Evolutionary conservation across 2,888 invertebrate species (phyloP), one percentile per base, ranked within the genome.

Genomic region (Tridacna gigas): DNA sequence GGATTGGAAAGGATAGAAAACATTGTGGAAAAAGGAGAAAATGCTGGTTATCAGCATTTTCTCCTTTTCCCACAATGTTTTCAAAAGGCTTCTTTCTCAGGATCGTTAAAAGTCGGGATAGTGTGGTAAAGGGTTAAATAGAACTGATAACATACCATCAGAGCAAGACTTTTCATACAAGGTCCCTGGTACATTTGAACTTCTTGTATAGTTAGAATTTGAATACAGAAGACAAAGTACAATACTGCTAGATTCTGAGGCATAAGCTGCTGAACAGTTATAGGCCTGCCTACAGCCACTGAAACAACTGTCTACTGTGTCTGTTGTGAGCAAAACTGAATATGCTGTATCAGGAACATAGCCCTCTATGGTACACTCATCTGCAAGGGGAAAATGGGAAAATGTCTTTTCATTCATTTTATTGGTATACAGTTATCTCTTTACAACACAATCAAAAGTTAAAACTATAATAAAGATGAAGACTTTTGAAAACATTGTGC

Each of bases 341-440:
- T 18, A 48, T 20, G 66, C 65, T 28, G 26, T 18, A 20, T 51
- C 77, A 18, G 67, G 67, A 18, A 26, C 45, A 37, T 67, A 77
- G 25, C 77, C 77, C 18, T 15, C 51, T 51, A 51, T 77, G 5
- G 26, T 67, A 67, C 77, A 77, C 20, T 47, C 47, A 67, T 77
- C 77, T 77, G 56, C 25, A 67, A 67, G 20, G 3, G 37, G 37
- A 37, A 37, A 37, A 37, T 37, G 37, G n/a, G n/a, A 2, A 37
- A 4, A 37, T 37, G 37, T 37, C 2, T 37, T 37, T 37, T 37
- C 37, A 37, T n/a, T n/a, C n/a, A n/a, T n/a, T n/a, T n/a, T n/a
- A n/a, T n/a, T n/a, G n/a, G n/a, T n/a, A n/a, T n/a, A n/a, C n/a
- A n/a, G n/a, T n/a, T n/a, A 37, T 37, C 3, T 37, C 2, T 37